phyloP scores from a whole-genome alignment of 1,140 invertebrate genomes.

The Pseudomyrmex flavicornis region DNA sequence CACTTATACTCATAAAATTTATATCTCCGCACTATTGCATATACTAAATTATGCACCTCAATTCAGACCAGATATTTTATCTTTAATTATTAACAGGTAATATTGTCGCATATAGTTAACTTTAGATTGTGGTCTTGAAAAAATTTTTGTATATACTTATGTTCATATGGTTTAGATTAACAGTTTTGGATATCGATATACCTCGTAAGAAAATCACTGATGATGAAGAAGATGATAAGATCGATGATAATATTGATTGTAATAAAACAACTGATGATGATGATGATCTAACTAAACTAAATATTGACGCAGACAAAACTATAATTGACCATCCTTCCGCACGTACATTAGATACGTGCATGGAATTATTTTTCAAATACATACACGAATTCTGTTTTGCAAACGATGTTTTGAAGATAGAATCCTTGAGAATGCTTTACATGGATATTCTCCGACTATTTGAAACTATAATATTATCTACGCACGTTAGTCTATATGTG shows the following conservation, averaged over 20 bases:
- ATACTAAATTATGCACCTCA: conserved; percentile 88
- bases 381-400: conserved; percentile 85
- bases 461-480: conserved; percentile 90
- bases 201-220: conserved; percentile 85
- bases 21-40: conserved; percentile 88
- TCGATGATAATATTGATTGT: conserved; percentile 69
- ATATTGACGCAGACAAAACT: conserved; percentile 73
- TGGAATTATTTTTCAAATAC: conserved; percentile 87
- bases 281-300: conserved; percentile 63
- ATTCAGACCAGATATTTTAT: conserved; percentile 87
- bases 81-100: conserved; percentile 89
- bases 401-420: conserved; percentile 78
- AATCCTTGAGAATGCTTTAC: conserved; percentile 83
- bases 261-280: conserved; percentile 81
- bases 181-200: conserved; percentile 89
- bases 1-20: conserved; percentile 86
- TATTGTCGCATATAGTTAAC: conserved; percentile 59
- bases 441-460: conserved; percentile 88
- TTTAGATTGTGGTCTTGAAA: conserved; percentile 25
- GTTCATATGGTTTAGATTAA: conserved; percentile 84
- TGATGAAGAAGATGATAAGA: conserved; percentile 75
- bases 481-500: conserved; percentile 90
- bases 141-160: conserved; percentile 51
- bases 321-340: conserved; percentile 83
- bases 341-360: conserved; percentile 88